Evolutionary conservation across 2,113 vertebrate genomes (phyloP).

Genomic region (Corydoras sp.): DNA sequence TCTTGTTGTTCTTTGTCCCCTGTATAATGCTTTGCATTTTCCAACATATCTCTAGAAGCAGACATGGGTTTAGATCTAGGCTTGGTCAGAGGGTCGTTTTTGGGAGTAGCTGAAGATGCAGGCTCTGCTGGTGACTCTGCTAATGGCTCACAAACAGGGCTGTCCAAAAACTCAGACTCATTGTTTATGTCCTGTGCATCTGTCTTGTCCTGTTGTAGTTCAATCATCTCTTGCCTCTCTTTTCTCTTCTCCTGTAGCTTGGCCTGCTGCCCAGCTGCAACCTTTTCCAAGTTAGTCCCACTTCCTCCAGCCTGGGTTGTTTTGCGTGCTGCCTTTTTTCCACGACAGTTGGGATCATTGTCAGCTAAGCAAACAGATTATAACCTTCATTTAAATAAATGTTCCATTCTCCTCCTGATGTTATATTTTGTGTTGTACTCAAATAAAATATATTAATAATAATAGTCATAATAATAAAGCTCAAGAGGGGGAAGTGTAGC

Average conservation of each 20-base stretch:
- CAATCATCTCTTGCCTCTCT: constrained; percentile 41
- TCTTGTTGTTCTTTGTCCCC: neutral
- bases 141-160: neutral
- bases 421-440: too few species aligned
- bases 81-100: constrained; percentile 11
- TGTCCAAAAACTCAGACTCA: neutral
- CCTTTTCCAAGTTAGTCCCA: constrained; percentile 49
- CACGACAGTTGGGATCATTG: constrained; percentile 47
- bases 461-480: too few species aligned
- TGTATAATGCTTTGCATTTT: neutral
- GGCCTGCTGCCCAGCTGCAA: constrained; percentile 55
- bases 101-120: constrained; percentile 26
- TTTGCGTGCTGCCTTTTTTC: constrained; percentile 64
- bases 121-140: constrained; percentile 9
- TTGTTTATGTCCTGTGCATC: constrained; percentile 2
- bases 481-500: too few species aligned
- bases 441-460: too few species aligned
- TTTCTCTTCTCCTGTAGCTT: constrained; percentile 54
- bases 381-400: too few species aligned
- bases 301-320: constrained; percentile 60
- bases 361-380: constrained; percentile 50
- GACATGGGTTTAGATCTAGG: constrained; percentile 7
- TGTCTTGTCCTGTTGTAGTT: constrained; percentile 42
- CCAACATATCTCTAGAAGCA: neutral
- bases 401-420: too few species aligned